Evolutionary conservation across 2,113 vertebrate species (phyloP), one percentile per base, ranked within the genome.

Genomic region (Gallinago media): DNA sequence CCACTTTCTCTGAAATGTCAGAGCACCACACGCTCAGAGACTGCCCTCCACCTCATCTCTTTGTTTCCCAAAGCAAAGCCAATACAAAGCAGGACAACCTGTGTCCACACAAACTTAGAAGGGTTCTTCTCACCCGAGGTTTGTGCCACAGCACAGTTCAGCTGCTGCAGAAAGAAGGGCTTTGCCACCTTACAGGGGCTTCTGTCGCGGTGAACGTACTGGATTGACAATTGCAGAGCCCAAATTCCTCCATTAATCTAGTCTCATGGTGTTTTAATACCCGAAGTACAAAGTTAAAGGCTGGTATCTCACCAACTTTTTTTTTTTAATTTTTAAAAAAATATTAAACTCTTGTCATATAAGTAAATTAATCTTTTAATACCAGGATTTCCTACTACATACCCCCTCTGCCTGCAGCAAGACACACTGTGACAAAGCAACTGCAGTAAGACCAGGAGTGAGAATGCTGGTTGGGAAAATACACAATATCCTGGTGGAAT

Each of bases 301-400:
- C 95, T 94, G 75, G 18, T 81, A 95, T 93, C 89, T 92, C 91
- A 88, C 55, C 75, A 94, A 91, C 87, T 81, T 67, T 83, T 66
- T 67, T 72, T 47, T 18, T 17, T 65, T 25, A 14, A 65, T 75
- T 49, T 67, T 32, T 90, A 9, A 19, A 46, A 38, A 85, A 38
- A 85, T 54, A 71, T 79, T 82, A 72, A 94, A 94, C 67, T 90
- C 93, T 89, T 81, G 94, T 89, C 88, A 95, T 61, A 18, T 66
- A 92, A 97, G 91, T 55, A 71, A 93, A 93, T 78, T 97, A 96
- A 97, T 97, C 96, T 92, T 75, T 96, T 97, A 96, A 97, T 94
- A 81, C 96, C 61, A 68, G 74, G 95, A 97, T 96, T 95, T 95
- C 88, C 74, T 82, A 36, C 63, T 18, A 77, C 1, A 7, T 50